A percentile compares a stretch with the other conserved stretches of the same genome.
These are phyloP conservation scores for Hypsibius dujardini DNA, from an alignment of 1,140 invertebrate species.

Conservation along the genomic window DNA sequence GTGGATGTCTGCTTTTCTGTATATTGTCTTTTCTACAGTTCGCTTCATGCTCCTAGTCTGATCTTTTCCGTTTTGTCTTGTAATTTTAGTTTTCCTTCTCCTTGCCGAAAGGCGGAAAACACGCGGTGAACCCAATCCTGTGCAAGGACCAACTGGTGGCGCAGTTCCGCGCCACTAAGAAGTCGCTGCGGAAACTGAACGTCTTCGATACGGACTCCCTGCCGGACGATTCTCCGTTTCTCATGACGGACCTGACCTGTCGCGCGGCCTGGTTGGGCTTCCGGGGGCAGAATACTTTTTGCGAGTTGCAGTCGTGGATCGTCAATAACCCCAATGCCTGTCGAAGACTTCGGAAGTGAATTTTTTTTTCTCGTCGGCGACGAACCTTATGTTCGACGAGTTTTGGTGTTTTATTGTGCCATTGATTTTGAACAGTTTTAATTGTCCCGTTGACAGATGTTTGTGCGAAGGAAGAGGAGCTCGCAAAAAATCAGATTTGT, in stretches of 20 bases:
- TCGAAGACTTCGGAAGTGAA: conserved; percentile 27
- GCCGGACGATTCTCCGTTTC: conserved; percentile 59
- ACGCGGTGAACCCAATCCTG: conserved; percentile 69
- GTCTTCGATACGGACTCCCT: conserved; percentile 67
- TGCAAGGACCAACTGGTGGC: conserved; percentile 67
- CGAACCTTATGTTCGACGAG: too few species aligned
- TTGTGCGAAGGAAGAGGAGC: too few species aligned
- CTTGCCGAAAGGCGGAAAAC: conserved; percentile 69
- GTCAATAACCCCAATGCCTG: conserved; percentile 61
- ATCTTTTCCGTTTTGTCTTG: conserved; percentile 21
- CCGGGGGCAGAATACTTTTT: conserved; percentile 33
- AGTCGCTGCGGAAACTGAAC: conserved; percentile 59
- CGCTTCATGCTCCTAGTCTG: not conserved
- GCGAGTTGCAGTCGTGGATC: conserved; percentile 56
- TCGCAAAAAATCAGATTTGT: too few species aligned
- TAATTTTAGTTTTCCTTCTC: conserved; percentile 51
- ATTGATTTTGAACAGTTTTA: too few species aligned
- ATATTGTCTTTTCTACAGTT: not conserved
- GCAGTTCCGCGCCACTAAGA: conserved; percentile 55
- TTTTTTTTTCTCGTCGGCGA: not conserved
- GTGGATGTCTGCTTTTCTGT: too few species aligned
- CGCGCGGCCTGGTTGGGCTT: conserved; percentile 66
- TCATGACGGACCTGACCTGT: conserved; percentile 68
- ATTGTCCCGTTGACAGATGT: too few species aligned
- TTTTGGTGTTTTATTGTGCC: too few species aligned